phyloP scores from a whole-genome alignment of 1,140 invertebrate genomes.

The Drosophila varians region DNA sequence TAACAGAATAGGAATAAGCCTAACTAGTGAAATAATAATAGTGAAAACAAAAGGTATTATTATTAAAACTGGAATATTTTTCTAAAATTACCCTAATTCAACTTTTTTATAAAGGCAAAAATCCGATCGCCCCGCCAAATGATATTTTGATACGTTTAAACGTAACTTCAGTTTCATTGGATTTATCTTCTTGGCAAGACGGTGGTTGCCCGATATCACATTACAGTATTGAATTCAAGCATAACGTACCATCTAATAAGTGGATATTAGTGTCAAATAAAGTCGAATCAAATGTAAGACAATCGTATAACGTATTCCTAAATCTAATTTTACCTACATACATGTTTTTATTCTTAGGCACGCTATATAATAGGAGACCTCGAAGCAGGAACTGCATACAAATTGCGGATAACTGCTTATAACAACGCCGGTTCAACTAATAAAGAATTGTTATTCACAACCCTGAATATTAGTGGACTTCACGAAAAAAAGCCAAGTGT shows the following conservation, averaged over 20 bases:
- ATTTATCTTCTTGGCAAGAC: constrained; percentile 87
- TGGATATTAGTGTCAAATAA: constrained; percentile 85
- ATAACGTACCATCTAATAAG: constrained; percentile 83
- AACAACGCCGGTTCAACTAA: constrained; percentile 89
- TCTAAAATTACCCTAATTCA: neutral
- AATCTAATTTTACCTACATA: neutral
- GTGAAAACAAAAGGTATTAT: constrained; percentile 85
- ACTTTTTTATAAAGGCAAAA: constrained; percentile 83
- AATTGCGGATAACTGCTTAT: constrained; percentile 87
- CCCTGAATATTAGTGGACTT: constrained; percentile 85
- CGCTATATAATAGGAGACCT: constrained; percentile 86
- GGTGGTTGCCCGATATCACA: constrained; percentile 87
- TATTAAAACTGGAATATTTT: neutral
- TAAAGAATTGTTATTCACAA: constrained; percentile 87
- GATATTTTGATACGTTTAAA: constrained; percentile 86
- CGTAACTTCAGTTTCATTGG: constrained; percentile 86
- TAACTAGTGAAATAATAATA: constrained; percentile 86
- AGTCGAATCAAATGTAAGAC: constrained; percentile 83
- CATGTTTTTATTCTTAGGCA: constrained; percentile 33
- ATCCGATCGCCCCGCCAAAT: constrained; percentile 84
- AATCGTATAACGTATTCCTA: neutral
- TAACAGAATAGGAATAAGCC: constrained; percentile 89
- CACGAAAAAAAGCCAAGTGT: constrained; percentile 73
- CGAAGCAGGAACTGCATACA: constrained; percentile 88
- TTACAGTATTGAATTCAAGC: constrained; percentile 87